A percentile compares a stretch with the other conserved stretches of the same genome.
phyloP scores from a whole-genome alignment of 2,888 invertebrate genomes.

The Agrenia bidenticulata region DNA sequence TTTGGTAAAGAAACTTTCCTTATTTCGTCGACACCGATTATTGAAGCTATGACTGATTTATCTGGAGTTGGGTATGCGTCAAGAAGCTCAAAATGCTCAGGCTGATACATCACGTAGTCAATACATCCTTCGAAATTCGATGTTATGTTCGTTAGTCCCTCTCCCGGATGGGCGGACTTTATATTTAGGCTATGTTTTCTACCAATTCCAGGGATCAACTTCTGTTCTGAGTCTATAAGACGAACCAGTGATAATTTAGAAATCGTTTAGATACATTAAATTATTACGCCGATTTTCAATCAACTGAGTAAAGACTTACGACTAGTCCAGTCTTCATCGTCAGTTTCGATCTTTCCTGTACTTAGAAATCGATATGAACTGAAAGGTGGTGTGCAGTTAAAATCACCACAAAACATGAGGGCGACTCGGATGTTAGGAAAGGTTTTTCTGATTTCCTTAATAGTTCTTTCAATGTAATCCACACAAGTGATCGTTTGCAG shows the following conservation, averaged over 20 bases:
- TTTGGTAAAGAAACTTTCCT: slow-evolving; percentile 70
- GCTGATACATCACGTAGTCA: slow-evolving; percentile 88
- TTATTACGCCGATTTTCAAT: neutral
- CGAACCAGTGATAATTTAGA: too few species aligned
- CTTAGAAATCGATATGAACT: slow-evolving; percentile 79
- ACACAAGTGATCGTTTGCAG: slow-evolving; percentile 77
- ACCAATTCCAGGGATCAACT: slow-evolving; percentile 42
- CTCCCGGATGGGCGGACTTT: slow-evolving; percentile 39
- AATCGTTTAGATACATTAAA: neutral
- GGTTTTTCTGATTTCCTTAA: slow-evolving; percentile 55
- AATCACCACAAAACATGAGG: slow-evolving; percentile 85
- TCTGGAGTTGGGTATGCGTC: slow-evolving; percentile 43
- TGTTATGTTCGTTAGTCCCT: slow-evolving; percentile 79
- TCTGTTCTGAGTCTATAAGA: slow-evolving; percentile 59
- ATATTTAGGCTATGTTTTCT: slow-evolving; percentile 41
- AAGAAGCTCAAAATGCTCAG: slow-evolving; percentile 54
- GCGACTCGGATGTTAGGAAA: slow-evolving; percentile 61
- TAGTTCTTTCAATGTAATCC: slow-evolving; percentile 65
- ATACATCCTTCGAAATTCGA: slow-evolving; percentile 78
- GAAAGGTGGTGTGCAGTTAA: slow-evolving; percentile 82
- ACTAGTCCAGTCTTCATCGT: slow-evolving; percentile 74
- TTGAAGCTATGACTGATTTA: slow-evolving; percentile 30
- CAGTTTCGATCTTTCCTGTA: slow-evolving; percentile 65
- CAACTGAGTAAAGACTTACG: too few species aligned
- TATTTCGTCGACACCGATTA: slow-evolving; percentile 26